Conservation (phyloP, 2,888 invertebrate species). For the Eudemis profundana region DNA sequence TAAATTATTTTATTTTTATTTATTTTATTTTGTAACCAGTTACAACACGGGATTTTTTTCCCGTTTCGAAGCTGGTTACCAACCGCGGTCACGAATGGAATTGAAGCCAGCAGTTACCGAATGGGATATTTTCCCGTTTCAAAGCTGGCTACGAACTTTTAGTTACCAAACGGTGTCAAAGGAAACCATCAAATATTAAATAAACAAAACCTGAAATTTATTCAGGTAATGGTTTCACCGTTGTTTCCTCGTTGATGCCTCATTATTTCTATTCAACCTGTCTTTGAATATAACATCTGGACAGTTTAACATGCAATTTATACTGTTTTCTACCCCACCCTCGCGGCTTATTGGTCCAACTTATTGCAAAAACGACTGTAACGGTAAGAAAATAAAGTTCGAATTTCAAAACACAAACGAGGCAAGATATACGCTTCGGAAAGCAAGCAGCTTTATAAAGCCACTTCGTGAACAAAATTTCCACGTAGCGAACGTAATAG, state of each 20-base stretch:
- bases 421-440: not conserved
- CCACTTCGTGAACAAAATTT: slow-evolving; percentile 13
- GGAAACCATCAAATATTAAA: no score
- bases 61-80: no score
- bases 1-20: no score
- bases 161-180: no score
- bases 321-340: not conserved
- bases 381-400: not conserved
- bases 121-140: no score
- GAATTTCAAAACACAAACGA: not conserved
- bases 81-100: no score
- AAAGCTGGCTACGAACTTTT: no score
- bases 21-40: no score
- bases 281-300: slow-evolving; percentile 25
- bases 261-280: slow-evolving; percentile 19
- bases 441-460: slow-evolving; percentile 8
- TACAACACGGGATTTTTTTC: no score
- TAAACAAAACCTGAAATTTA: not conserved
- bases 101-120: no score
- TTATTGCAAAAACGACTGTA: not conserved
- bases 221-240: not conserved
- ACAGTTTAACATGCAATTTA: slow-evolving; percentile 33
- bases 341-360: not conserved
- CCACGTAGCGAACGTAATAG: slow-evolving; percentile 18
- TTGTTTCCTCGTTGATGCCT: slow-evolving; percentile 14